Base-by-base conservation (phyloP, 2,888 invertebrate species). In the Beris chalybata region DNA sequence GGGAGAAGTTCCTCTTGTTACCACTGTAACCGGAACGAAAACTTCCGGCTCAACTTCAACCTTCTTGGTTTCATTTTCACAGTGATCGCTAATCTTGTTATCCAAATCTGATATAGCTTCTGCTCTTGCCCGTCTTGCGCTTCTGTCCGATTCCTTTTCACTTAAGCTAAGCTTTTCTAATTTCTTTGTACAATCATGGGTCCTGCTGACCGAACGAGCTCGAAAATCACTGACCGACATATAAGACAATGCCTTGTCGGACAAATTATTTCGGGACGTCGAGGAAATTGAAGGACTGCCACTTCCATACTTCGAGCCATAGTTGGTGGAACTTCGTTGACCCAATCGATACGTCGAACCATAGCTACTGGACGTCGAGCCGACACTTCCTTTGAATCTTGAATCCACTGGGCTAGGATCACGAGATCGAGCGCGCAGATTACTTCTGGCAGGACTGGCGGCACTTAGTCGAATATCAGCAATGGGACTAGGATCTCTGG, bases 1-100 rank as follows among this genome's bases (percentile, higher is more conserved):
- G 0, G 92, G 92, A 15, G 92, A 93, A 0, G 92, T 92, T 32
- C 88, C 89, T 67, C 92, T 83, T 0, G 90, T 90, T 4, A 90
- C 83, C 59, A 92, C 86, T 4, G 84, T 83, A 4, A 92, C 77
- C 4, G 86, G 81, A 48, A 84, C 77, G 57, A 78, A 77, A 67
- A 80, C 78, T 64, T 79, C 78, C 31, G 13, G 70, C 65, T 65
- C 66, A 0, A 69, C 71, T 0, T 64, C 48, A 9, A 71, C 70
- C 4, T 70, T 69, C 3, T 22, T 38, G 2, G 65, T 45, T 9
- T 54, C 53, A 52, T 69, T 70, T 22, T 82, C 81, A 5, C 70
- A 73, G 66, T 77, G 73, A 69, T 78, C 80, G 2, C 81, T 76
- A 11, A 54, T n/a, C 7, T 47, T 52, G 12, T 70, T 65, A 12